Conservation (phyloP, 2,888 invertebrate species). For the Clostera curtula region DNA sequence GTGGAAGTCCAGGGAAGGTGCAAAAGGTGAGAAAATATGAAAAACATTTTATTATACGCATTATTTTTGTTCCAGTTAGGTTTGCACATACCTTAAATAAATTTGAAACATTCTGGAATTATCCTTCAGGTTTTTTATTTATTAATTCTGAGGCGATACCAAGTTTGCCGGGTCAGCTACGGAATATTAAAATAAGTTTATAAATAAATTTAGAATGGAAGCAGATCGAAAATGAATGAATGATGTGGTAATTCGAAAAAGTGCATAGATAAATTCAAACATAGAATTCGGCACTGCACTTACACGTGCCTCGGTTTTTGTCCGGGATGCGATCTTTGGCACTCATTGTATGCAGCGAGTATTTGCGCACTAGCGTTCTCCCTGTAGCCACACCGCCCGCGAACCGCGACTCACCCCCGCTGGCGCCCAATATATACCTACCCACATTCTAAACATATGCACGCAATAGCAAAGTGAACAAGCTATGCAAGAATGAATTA, state of each 20-base stretch:
- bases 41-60: no score
- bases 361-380: conserved; percentile 47
- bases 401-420: conserved; percentile 8
- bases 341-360: conserved; percentile 69
- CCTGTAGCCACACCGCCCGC: conserved; percentile 13
- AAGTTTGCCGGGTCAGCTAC: no score
- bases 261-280: conserved; percentile 22
- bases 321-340: conserved; percentile 69
- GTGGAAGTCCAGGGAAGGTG: no score
- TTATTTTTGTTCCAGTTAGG: no score
- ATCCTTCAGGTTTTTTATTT: no score
- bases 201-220: background rate
- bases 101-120: no score
- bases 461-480: conserved; percentile 36
- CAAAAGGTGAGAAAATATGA: no score
- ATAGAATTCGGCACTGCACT: conserved; percentile 53
- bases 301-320: conserved; percentile 68
- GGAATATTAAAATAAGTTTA: no score
- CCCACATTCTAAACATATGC: conserved; percentile 35
- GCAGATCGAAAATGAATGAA: background rate
- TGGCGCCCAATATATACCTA: conserved; percentile 9
- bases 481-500: conserved; percentile 9
- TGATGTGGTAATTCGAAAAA: conserved; percentile 7
- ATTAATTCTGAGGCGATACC: no score
- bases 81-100: no score